Evolutionary conservation across 2,888 invertebrate genomes (phyloP).

Genomic region (Taphrorychus bicolor): DNA sequence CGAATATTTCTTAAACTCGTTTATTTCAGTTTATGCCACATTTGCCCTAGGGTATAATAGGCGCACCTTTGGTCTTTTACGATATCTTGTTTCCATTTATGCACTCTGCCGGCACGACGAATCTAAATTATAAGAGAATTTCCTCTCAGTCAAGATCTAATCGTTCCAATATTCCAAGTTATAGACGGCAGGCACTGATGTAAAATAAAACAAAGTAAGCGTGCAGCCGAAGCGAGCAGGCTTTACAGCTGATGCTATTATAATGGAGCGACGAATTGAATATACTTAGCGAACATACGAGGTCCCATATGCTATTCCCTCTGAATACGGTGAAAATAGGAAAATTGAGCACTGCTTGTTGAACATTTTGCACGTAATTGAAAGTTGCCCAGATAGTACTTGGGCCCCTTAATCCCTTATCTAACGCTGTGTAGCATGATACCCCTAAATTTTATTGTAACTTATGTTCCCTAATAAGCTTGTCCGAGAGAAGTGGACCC

Average conservation of each 20-base stretch:
- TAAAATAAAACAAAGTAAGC: conserved; percentile 21
- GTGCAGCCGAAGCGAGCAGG: conserved; percentile 15
- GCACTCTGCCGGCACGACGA: too few relatives aligned
- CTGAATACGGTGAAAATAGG: not conserved
- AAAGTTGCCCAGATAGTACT: not conserved
- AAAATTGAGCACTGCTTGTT: not conserved
- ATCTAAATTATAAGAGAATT: too few relatives aligned
- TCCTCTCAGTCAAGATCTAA: not conserved
- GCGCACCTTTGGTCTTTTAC: too few relatives aligned
- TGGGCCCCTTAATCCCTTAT: not conserved
- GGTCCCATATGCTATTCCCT: not conserved
- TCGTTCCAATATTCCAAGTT: not conserved
- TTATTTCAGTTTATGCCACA: too few relatives aligned
- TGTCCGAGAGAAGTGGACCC: not conserved
- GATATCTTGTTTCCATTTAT: too few relatives aligned
- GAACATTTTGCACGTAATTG: not conserved
- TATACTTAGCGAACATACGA: conserved; percentile 11
- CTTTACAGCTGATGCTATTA: conserved; percentile 22
- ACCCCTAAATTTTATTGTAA: not conserved
- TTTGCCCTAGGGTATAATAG: too few relatives aligned
- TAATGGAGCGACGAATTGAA: conserved; percentile 5
- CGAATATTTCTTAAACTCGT: too few relatives aligned
- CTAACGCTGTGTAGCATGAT: not conserved
- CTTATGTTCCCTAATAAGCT: not conserved
- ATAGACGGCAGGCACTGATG: not conserved